These are phyloP conservation scores for Lysiphlebus fabarum DNA, from an alignment of 1,140 invertebrate species.

Conservation along the genomic window DNA sequence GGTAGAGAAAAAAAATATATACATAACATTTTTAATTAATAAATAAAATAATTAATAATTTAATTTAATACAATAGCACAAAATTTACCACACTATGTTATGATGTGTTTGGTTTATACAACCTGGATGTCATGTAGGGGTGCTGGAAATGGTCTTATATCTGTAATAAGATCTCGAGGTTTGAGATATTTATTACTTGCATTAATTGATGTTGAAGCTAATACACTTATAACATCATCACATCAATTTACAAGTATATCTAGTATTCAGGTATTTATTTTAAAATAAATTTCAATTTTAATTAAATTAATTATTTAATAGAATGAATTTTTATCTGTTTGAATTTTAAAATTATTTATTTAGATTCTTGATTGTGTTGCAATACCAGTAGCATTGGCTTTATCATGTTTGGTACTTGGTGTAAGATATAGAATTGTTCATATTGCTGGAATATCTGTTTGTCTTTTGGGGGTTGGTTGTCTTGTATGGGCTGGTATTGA, in stretches of 20 bases:
- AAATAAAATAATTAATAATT: slow-evolving; percentile 4
- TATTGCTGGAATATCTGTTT: slow-evolving; percentile 76
- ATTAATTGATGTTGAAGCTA: slow-evolving; percentile 78
- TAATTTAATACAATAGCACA: slow-evolving; percentile 59
- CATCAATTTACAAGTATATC: slow-evolving; percentile 68
- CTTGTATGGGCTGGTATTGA: slow-evolving; percentile 81
- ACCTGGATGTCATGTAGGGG: slow-evolving; percentile 70
- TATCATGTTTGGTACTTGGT: slow-evolving; percentile 69
- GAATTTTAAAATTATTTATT: slow-evolving; percentile 13
- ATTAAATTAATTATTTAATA: too few relatives aligned
- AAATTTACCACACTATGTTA: slow-evolving; percentile 75
- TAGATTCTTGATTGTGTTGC: slow-evolving; percentile 83
- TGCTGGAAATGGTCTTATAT: slow-evolving; percentile 60
- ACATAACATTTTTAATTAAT: neutral
- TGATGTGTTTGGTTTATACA: slow-evolving; percentile 73
- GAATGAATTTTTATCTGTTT: too few relatives aligned
- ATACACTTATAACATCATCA: slow-evolving; percentile 71
- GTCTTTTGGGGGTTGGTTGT: slow-evolving; percentile 78
- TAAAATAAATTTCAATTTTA: slow-evolving; percentile 18
- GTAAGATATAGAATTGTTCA: slow-evolving; percentile 72
- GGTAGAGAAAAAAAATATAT: slow-evolving; percentile 45
- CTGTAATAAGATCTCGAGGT: slow-evolving; percentile 67
- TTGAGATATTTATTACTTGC: slow-evolving; percentile 74
- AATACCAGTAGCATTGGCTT: slow-evolving; percentile 75
- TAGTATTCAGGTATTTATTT: slow-evolving; percentile 59